phyloP scores from a whole-genome alignment of 2,888 invertebrate species.

The Trachelus troglodyta region DNA sequence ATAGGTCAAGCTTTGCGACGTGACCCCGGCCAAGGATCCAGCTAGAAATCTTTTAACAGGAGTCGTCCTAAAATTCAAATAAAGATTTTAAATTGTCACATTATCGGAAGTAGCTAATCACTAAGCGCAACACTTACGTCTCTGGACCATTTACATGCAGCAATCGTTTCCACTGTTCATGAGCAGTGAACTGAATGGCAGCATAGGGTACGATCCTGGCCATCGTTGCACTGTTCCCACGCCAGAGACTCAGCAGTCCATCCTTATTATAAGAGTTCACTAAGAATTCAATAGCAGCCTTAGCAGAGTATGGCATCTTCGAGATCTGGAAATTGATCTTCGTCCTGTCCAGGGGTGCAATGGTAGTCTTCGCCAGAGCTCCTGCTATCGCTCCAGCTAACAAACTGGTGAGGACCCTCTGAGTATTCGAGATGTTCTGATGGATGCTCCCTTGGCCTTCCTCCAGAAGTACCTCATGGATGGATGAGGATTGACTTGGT shows the following conservation, averaged over 20 bases:
- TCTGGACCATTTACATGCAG: conserved; percentile 77
- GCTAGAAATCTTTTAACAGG: conserved; percentile 78
- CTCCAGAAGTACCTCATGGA: background rate
- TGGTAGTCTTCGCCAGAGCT: conserved; percentile 93
- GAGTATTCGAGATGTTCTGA: conserved; percentile 65
- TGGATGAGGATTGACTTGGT: background rate
- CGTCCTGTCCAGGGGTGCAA: conserved; percentile 96
- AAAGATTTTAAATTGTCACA: background rate
- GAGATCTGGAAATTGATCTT: conserved; percentile 98
- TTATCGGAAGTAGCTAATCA: background rate
- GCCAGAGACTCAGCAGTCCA: conserved; percentile 89
- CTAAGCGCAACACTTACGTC: conserved; percentile 61
- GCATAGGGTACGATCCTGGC: conserved; percentile 97
- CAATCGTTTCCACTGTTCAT: conserved; percentile 95
- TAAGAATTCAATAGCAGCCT: conserved; percentile 79
- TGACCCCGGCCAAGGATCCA: conserved; percentile 95
- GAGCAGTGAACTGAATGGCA: conserved; percentile 96
- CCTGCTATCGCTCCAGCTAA: conserved; percentile 94
- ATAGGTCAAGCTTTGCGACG: conserved; percentile 94
- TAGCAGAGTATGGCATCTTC: conserved; percentile 79
- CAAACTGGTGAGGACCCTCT: conserved; percentile 83
- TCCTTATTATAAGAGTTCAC: conserved; percentile 76
- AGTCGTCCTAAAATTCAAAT: conserved; percentile 24
- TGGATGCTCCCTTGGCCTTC: background rate
- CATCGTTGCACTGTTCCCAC: conserved; percentile 99